These are phyloP conservation scores for Stegastes partitus DNA, from an alignment of 2,113 vertebrate species.

Conservation along the genomic window DNA sequence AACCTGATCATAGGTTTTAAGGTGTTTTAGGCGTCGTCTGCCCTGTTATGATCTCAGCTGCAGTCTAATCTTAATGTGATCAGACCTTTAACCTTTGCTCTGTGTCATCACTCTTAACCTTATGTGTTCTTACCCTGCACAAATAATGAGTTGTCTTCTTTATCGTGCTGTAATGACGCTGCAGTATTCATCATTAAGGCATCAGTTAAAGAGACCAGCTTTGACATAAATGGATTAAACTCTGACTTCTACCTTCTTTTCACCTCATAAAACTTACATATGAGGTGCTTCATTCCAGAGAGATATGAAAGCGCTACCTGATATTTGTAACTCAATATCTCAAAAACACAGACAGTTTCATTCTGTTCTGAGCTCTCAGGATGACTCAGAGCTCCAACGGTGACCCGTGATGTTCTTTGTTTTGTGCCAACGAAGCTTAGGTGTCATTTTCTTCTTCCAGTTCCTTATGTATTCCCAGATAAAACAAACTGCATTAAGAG, in stretches of 20 bases:
- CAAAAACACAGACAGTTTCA: background rate
- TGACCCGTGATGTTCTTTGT: background rate
- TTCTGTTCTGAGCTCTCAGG: background rate
- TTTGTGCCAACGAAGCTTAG: background rate
- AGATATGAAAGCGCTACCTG: background rate
- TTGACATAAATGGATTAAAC: background rate
- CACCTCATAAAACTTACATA: background rate
- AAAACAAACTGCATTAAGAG: background rate
- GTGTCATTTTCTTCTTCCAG: slow-evolving; percentile 1
- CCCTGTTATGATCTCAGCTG: background rate
- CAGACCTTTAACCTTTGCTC: background rate
- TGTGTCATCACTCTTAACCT: background rate
- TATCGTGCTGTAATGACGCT: background rate
- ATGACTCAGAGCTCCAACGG: too few species aligned
- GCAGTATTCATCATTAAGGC: background rate
- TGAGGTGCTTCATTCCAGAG: background rate
- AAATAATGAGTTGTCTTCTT: background rate
- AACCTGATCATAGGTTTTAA: too few species aligned
- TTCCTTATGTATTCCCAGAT: background rate
- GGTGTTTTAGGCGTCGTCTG: too few species aligned
- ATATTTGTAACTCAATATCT: background rate
- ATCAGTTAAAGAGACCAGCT: too few species aligned
- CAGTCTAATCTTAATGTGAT: background rate
- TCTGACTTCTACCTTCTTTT: background rate
- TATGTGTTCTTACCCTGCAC: too few species aligned